phyloP scores from a whole-genome alignment of 2,113 vertebrate species.

The Takifugu bimaculatus region DNA sequence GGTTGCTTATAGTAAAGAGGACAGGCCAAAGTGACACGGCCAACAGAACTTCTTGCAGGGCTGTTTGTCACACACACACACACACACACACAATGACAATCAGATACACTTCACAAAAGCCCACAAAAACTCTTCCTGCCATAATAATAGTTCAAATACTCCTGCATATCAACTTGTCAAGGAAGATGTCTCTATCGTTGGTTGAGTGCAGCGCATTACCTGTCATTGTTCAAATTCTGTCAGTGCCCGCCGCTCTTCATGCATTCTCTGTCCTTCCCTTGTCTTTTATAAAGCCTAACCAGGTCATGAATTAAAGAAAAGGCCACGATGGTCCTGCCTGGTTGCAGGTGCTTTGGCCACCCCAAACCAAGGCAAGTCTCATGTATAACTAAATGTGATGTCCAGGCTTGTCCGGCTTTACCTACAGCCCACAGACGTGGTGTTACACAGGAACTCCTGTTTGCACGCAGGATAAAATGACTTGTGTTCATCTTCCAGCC shows the following conservation, averaged over 20 bases:
- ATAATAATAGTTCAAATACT: neutral
- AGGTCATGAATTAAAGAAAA: conserved; percentile 49
- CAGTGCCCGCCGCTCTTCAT: conserved; percentile 10
- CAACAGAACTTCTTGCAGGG: conserved; percentile 31
- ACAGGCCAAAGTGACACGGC: conserved; percentile 48
- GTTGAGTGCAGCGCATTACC: conserved; percentile 36
- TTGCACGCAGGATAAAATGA: too few species aligned
- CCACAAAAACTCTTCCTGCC: neutral
- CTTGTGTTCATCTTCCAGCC: too few species aligned
- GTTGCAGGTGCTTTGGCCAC: conserved; percentile 40
- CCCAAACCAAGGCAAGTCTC: conserved; percentile 8
- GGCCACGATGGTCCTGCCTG: conserved; percentile 26
- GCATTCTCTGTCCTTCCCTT: neutral
- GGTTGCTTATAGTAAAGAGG: conserved; percentile 36
- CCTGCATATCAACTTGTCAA: neutral
- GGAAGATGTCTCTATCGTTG: neutral
- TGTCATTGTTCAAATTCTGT: conserved; percentile 53
- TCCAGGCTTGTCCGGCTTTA: neutral
- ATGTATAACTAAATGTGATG: conserved; percentile 31
- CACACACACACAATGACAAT: neutral
- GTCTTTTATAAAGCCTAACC: conserved; percentile 52
- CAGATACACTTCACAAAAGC: neutral
- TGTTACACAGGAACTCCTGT: too few species aligned
- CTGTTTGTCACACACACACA: conserved; percentile 27
- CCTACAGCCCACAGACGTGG: too few species aligned